Evolutionary conservation across 2,888 invertebrate genomes (phyloP).

Genomic region (Panzeria rudis): DNA sequence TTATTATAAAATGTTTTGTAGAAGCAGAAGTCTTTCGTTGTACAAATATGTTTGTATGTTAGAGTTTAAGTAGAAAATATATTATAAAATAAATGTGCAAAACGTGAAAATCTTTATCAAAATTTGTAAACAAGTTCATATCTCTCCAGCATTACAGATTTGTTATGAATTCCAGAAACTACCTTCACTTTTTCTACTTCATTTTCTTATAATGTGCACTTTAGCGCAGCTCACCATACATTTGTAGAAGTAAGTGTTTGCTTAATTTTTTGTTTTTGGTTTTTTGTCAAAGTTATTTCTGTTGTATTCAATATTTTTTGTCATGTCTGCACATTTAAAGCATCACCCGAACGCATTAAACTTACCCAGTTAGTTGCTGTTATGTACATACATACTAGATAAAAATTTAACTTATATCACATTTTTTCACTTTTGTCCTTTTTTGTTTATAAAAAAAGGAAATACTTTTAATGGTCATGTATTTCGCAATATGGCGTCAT

Average conservation of each 20-base stretch:
- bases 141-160: conserved; percentile 27
- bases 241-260: conserved; percentile 2
- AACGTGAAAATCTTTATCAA: conserved; percentile 68
- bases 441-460: conserved; percentile 42
- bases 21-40: conserved; percentile 5
- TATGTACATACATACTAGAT: conserved; percentile 23
- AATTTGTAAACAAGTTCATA: conserved; percentile 48
- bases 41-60: not conserved
- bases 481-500: not conserved
- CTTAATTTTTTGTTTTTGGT: conserved; percentile 20
- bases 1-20: conserved; percentile 41
- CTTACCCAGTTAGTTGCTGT: conserved; percentile 55
- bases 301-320: conserved; percentile 62
- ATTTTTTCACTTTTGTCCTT: not conserved
- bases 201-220: not conserved
- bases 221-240: not conserved
- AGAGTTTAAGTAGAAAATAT: conserved; percentile 15
- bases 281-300: conserved; percentile 6
- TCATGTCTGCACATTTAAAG: conserved; percentile 71
- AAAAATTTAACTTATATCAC: conserved; percentile 45
- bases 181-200: conserved; percentile 38
- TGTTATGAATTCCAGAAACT: conserved; percentile 63
- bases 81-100: conserved; percentile 71
- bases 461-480: conserved; percentile 10
- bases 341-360: conserved; percentile 63